phyloP scores from a whole-genome alignment of 2,113 vertebrate genomes.

The Microcebus ravelobensis region DNA sequence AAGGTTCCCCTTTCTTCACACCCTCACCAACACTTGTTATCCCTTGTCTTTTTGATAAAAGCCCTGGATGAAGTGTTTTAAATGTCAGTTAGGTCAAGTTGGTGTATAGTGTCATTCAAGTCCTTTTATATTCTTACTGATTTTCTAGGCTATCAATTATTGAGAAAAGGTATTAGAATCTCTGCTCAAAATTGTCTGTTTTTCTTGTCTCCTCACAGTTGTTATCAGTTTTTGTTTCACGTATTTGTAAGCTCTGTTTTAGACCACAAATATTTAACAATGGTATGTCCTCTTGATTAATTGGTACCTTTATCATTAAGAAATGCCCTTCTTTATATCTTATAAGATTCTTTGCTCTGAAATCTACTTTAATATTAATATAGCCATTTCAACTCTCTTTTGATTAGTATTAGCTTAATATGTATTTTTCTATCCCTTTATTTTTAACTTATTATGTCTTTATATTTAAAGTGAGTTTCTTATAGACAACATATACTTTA shows the following conservation, averaged over 20 bases:
- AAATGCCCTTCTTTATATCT: background rate
- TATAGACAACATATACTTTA: background rate
- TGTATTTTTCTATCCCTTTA: background rate
- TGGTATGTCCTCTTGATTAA: background rate
- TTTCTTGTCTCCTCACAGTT: background rate
- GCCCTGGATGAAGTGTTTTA: background rate
- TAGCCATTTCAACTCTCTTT: background rate
- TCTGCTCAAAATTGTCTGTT: background rate
- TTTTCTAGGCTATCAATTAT: background rate
- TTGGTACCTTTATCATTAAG: slow-evolving; percentile 1
- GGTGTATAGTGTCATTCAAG: background rate
- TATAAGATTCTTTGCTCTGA: background rate
- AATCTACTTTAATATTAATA: background rate
- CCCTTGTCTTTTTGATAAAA: background rate
- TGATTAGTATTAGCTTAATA: background rate
- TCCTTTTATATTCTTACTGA: background rate
- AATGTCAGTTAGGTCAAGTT: background rate
- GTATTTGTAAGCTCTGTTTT: background rate
- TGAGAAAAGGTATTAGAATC: background rate
- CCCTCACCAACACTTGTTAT: background rate
- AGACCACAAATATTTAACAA: background rate
- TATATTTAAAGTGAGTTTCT: background rate
- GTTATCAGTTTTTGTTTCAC: background rate
- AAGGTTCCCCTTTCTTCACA: background rate
- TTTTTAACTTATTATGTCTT: background rate